phyloP scores from a whole-genome alignment of 2,888 invertebrate species.

The Conomelus anceps region DNA sequence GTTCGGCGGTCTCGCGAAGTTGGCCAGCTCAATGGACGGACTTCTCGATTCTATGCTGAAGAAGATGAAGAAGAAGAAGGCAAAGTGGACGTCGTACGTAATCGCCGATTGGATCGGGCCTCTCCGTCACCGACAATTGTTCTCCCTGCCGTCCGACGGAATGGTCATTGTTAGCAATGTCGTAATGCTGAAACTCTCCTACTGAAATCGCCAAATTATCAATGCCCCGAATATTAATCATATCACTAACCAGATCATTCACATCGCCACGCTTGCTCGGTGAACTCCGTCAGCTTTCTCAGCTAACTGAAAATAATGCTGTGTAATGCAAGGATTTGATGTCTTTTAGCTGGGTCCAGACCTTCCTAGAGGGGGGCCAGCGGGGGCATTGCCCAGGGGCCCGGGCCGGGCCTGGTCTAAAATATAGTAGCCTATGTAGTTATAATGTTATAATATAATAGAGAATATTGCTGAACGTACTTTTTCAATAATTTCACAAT shows the following conservation, averaged over 20 bases:
- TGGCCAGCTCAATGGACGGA: background rate
- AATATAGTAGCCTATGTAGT: too few species aligned
- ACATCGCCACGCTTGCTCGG: too few species aligned
- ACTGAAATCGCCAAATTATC: background rate
- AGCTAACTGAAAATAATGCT: background rate
- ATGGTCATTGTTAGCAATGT: background rate
- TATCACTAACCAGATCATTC: background rate
- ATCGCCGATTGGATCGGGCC: background rate
- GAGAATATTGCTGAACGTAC: too few species aligned
- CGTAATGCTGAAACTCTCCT: background rate
- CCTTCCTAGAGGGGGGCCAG: too few species aligned
- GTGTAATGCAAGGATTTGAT: too few species aligned
- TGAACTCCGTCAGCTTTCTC: background rate
- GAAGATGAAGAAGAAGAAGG: background rate
- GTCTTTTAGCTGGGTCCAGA: too few species aligned
- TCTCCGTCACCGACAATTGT: background rate
- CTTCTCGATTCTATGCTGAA: background rate
- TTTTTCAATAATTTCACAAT: too few species aligned
- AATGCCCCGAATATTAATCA: background rate
- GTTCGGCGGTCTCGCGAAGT: background rate
- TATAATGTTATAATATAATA: too few species aligned
- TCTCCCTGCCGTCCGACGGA: background rate
- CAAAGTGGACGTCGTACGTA: background rate
- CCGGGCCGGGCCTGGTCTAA: too few species aligned
- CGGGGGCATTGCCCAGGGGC: too few species aligned